Conservation (phyloP, 2,113 vertebrate species). For the Charadrius vociferus region DNA sequence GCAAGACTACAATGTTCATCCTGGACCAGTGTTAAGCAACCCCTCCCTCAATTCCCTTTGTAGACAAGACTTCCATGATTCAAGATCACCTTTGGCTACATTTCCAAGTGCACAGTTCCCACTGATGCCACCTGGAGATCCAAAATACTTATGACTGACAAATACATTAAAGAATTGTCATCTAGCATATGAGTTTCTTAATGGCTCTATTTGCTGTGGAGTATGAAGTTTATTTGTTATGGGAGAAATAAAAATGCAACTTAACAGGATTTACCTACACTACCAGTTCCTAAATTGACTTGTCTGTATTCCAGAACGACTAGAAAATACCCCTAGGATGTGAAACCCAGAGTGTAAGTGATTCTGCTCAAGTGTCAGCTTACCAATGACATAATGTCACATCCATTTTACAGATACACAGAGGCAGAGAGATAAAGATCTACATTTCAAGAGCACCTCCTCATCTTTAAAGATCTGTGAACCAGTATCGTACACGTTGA, state of each 20-base stretch:
- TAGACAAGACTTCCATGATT: background rate
- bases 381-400: background rate
- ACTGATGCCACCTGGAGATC: background rate
- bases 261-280: background rate
- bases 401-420: background rate
- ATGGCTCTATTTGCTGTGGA: background rate
- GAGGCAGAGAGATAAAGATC: background rate
- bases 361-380: background rate
- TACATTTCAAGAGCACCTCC: background rate
- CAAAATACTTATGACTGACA: background rate
- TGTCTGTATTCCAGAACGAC: background rate
- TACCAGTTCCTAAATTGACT: background rate
- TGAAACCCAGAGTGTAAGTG: background rate
- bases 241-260: background rate
- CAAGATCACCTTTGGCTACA: background rate
- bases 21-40: background rate
- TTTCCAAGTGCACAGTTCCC: background rate
- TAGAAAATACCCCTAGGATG: background rate
- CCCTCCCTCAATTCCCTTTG: background rate
- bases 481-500: background rate
- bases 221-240: background rate
- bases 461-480: background rate
- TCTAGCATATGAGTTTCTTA: background rate
- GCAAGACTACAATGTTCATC: background rate
- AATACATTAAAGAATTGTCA: background rate